Evolutionary conservation across 2,113 vertebrate genomes (phyloP), one percentile per base, ranked within the genome.

Genomic region (Corvus hawaiiensis): DNA sequence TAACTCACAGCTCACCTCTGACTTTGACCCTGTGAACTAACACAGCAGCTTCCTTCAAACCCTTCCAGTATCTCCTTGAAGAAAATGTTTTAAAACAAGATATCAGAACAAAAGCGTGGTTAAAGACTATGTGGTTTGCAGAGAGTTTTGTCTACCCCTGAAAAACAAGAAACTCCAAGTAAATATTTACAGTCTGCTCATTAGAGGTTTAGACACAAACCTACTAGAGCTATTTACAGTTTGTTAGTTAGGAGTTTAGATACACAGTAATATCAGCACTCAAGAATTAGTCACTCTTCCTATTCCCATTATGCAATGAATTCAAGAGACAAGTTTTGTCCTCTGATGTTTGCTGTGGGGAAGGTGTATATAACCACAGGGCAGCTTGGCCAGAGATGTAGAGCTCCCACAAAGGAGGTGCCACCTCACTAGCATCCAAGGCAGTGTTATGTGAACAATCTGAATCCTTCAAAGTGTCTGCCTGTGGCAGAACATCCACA

Each of bases 201-300:
- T 90, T 58, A 69, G 78, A 41, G 80, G 43, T 92, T 94, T 93
- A 93, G 72, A 93, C 49, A 92, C 55, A 87, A 95, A 97, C 67
- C 46, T 74, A 76, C 52, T 51, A 71, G 39, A 64, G 9, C n/a
- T 93, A 91, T 91, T 91, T 94, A 81, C 61, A 67, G 32, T 82
- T 58, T 63, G 32, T 59, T 89, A 1, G 0, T 80, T 73, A 83
- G 43, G 43, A 77, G 52, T 92, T 94, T 79, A 88, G 58, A 83
- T 56, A 85, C 24, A 52, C 33, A 56, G 16, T 51, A 30, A 76
- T 87, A 94, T 59, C 67, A 96, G 87, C 76, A 85, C 43, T 91
- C 6, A 1, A 83, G 73, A 68, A 92, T 93, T 94, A 96, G 94
- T 94, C 86, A 95, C 46, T 77, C 54, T 95, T 94, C 89, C 81